phyloP scores from a whole-genome alignment of 2,797 vertebrate species.

The Vireo griseus region DNA sequence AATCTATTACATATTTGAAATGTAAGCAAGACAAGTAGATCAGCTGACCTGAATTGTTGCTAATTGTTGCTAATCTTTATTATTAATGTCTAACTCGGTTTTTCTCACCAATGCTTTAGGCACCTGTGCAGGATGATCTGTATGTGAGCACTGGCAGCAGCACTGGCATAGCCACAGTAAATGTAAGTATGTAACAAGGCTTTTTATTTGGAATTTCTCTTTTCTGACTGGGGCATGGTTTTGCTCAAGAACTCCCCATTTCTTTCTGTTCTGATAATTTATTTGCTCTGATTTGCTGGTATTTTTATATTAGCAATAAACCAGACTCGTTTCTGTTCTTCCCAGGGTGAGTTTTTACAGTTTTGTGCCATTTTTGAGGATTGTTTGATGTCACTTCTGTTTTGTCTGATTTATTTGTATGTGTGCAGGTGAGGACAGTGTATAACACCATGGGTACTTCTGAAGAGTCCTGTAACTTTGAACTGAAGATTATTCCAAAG shows the following conservation, averaged over 20 bases:
- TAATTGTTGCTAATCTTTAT: neutral
- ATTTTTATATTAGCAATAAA: neutral
- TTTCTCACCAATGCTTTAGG: constrained; percentile 64
- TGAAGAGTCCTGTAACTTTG: constrained; percentile 79
- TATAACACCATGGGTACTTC: constrained; percentile 78
- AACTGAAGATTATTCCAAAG: constrained; percentile 75
- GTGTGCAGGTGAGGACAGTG: constrained; percentile 81
- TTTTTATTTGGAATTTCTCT: neutral
- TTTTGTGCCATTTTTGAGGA: neutral
- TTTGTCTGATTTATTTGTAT: neutral
- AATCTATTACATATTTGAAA: neutral
- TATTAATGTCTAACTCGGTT: neutral
- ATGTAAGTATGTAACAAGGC: constrained; percentile 73
- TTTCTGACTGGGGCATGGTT: neutral
- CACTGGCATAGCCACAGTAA: constrained; percentile 83
- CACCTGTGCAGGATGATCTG: constrained; percentile 77
- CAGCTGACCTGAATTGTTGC: neutral
- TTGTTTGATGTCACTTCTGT: neutral
- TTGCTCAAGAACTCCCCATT: neutral
- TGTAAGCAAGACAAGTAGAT: neutral
- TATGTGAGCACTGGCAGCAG: constrained; percentile 77
- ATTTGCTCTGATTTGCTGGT: neutral
- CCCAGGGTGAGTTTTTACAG: neutral
- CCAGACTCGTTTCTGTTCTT: neutral
- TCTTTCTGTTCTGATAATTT: neutral